Evolutionary conservation across 2,888 invertebrate genomes (phyloP).

Genomic region (Acrocyrtus sp.): DNA sequence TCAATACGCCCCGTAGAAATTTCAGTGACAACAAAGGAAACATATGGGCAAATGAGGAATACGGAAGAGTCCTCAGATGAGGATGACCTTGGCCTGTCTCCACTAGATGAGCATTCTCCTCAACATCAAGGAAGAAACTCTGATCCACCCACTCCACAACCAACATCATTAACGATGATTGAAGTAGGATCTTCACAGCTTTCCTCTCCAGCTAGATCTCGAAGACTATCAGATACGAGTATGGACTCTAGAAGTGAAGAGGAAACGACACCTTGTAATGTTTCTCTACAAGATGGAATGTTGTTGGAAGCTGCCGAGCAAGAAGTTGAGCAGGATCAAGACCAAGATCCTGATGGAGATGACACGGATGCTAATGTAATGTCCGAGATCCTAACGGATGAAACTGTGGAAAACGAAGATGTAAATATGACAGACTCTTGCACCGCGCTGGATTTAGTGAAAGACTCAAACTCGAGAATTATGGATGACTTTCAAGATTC

Average conservation of each 20-base stretch:
- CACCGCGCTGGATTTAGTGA: constrained; percentile 12
- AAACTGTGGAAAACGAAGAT: constrained; percentile 7
- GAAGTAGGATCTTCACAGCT: constrained; percentile 58
- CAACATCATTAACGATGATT: constrained; percentile 58
- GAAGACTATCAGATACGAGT: constrained; percentile 61
- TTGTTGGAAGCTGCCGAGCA: constrained; percentile 43
- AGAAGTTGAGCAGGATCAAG: constrained; percentile 25
- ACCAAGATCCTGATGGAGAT: constrained; percentile 29
- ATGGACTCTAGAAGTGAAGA: constrained; percentile 62
- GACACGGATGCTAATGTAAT: constrained; percentile 50
- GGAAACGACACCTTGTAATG: constrained; percentile 61
- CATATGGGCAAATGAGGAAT: constrained; percentile 43
- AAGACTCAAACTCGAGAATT: constrained; percentile 32
- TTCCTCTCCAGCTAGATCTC: constrained; percentile 60
- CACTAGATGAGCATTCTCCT: constrained; percentile 74
- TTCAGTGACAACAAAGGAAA: constrained; percentile 43
- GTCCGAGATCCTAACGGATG: constrained; percentile 48
- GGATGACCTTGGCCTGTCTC: constrained; percentile 83
- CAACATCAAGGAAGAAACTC: constrained; percentile 56
- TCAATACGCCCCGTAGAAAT: constrained; percentile 41
- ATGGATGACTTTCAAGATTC: constrained; percentile 48
- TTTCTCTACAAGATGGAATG: constrained; percentile 55
- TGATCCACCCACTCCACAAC: constrained; percentile 61
- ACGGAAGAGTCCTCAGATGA: constrained; percentile 85
- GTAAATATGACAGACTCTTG: constrained; percentile 15